Evolutionary conservation across 2,888 invertebrate genomes (phyloP).

Genomic region (Myopa tessellatipennis): DNA sequence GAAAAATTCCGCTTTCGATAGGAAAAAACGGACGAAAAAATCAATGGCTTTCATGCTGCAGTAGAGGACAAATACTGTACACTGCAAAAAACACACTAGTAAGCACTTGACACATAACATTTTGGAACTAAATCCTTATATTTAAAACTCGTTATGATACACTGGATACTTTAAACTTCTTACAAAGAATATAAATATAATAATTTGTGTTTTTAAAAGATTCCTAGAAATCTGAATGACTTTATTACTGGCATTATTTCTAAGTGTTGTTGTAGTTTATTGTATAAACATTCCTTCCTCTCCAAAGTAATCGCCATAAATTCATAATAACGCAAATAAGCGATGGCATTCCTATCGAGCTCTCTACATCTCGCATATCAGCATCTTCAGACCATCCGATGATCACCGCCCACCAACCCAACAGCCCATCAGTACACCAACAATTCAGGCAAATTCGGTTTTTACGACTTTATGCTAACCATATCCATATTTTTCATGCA

Average conservation of each 20-base stretch:
- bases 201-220: too few species aligned
- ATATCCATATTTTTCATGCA: conserved; percentile 23
- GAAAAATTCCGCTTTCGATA: too few species aligned
- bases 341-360: conserved; percentile 27
- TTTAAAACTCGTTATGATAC: too few species aligned
- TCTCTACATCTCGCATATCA: conserved; percentile 14
- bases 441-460: conserved; percentile 30
- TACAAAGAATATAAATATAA: background rate
- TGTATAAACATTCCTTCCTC: conserved; percentile 44
- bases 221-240: background rate
- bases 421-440: conserved; percentile 1
- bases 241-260: background rate
- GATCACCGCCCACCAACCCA: conserved; percentile 17
- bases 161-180: too few species aligned
- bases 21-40: too few species aligned
- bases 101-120: too few species aligned
- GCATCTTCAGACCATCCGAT: background rate
- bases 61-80: background rate
- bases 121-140: too few species aligned
- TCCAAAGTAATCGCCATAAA: conserved; percentile 58
- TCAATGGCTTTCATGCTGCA: too few species aligned
- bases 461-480: conserved; percentile 29
- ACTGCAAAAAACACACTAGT: conserved; percentile 4
- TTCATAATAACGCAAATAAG: conserved; percentile 58
- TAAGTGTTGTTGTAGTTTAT: conserved; percentile 30